phyloP scores from a whole-genome alignment of 2,113 vertebrate species.

The Carollia perspicillata region DNA sequence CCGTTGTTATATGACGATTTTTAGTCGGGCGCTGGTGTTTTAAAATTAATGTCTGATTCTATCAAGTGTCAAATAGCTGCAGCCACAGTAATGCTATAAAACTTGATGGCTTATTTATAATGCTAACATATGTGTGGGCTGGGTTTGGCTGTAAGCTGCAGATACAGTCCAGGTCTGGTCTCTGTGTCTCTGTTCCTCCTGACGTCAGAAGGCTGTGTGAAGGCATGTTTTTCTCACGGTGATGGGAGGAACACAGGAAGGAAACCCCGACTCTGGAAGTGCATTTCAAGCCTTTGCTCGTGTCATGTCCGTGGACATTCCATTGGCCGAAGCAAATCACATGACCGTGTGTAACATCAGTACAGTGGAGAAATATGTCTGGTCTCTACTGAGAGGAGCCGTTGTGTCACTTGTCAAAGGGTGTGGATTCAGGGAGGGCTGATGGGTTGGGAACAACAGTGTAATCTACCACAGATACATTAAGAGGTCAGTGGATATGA shows the following conservation, averaged over 20 bases:
- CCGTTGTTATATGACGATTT: not conserved
- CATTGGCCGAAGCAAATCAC: not conserved
- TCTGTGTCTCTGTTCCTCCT: not conserved
- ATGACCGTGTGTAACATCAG: not conserved
- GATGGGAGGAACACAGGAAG: not conserved
- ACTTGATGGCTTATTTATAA: not conserved
- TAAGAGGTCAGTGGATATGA: not conserved
- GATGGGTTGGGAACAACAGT: not conserved
- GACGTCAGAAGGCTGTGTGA: not conserved
- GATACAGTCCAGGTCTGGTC: not conserved
- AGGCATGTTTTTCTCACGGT: not conserved
- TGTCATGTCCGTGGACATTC: not conserved
- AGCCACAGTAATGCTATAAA: not conserved
- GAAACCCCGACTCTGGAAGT: not conserved
- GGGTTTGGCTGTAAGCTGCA: not conserved
- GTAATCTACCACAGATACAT: not conserved
- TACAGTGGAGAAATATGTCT: not conserved
- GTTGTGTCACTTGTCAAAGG: not conserved
- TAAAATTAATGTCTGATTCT: not conserved
- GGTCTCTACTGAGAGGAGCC: not conserved
- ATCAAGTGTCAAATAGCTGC: not conserved
- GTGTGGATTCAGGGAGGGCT: not conserved
- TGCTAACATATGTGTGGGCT: not conserved
- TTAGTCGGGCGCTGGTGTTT: not conserved
- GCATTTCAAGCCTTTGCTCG: not conserved